Conservation (phyloP, 2,888 invertebrate species). For the Lapara coniferarum region DNA sequence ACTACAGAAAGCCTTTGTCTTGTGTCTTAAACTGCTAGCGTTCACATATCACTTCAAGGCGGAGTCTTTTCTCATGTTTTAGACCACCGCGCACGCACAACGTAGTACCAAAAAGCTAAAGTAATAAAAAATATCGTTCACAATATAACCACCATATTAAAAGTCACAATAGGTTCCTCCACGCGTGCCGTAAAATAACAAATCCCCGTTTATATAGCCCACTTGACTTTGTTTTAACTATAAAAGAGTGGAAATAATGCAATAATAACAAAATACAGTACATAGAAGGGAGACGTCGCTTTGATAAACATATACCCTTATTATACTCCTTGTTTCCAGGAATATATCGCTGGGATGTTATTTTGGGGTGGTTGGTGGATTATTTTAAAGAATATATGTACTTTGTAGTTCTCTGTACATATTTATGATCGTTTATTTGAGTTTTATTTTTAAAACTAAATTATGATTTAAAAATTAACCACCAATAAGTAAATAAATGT, state of each 20-base stretch:
- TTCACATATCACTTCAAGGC: no score
- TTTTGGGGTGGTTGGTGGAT: background rate
- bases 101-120: no score
- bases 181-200: background rate
- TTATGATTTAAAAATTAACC: no score
- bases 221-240: background rate
- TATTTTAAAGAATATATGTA: background rate
- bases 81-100: no score
- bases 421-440: background rate
- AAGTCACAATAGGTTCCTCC: no score
- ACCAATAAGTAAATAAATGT: no score
- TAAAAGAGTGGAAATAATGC: background rate
- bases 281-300: background rate
- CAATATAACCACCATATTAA: no score
- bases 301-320: conserved; percentile 5
- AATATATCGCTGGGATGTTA: background rate
- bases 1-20: no score
- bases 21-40: no score
- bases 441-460: background rate
- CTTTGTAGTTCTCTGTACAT: background rate
- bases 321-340: background rate
- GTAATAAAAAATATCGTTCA: no score
- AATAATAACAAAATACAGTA: conserved; percentile 5
- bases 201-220: background rate
- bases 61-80: no score